Evolutionary conservation across 2,888 invertebrate species (phyloP).

Genomic region (Synanthedon andrenaeformis): DNA sequence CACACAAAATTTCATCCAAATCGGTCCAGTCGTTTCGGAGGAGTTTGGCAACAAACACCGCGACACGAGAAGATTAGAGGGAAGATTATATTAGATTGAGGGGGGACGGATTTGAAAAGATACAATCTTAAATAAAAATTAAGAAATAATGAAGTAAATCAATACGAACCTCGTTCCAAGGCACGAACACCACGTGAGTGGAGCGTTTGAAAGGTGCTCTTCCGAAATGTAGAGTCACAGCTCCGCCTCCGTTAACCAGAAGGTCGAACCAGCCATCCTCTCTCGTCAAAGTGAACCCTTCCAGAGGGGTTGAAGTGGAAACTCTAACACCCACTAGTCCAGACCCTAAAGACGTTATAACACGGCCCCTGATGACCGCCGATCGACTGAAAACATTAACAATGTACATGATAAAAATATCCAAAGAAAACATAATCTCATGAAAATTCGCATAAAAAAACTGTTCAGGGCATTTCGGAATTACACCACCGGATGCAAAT

Average conservation of each 20-base stretch:
- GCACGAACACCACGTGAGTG: slow-evolving; percentile 89
- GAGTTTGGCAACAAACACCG: too few relatives aligned
- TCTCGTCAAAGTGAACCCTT: slow-evolving; percentile 94
- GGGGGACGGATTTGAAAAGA: too few relatives aligned
- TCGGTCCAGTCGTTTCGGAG: too few relatives aligned
- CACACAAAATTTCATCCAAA: too few relatives aligned
- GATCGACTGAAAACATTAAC: slow-evolving; percentile 80
- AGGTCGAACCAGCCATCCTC: slow-evolving; percentile 98
- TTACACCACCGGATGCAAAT: neutral
- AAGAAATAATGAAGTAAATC: too few relatives aligned
- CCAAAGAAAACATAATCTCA: too few relatives aligned
- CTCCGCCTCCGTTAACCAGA: slow-evolving; percentile 98
- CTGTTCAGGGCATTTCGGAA: neutral
- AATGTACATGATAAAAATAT: slow-evolving; percentile 6
- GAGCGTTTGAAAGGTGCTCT: slow-evolving; percentile 90
- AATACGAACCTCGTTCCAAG: slow-evolving; percentile 88
- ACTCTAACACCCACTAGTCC: slow-evolving; percentile 97
- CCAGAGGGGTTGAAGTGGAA: slow-evolving; percentile 91
- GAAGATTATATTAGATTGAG: too few relatives aligned
- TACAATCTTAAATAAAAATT: neutral
- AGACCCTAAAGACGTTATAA: slow-evolving; percentile 90
- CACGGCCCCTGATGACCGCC: slow-evolving; percentile 95
- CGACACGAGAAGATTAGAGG: too few relatives aligned
- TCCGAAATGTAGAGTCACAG: slow-evolving; percentile 94
- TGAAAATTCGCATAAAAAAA: neutral